Base-by-base conservation (phyloP, 2,888 invertebrate genomes). In the Ochropleura plecta region DNA sequence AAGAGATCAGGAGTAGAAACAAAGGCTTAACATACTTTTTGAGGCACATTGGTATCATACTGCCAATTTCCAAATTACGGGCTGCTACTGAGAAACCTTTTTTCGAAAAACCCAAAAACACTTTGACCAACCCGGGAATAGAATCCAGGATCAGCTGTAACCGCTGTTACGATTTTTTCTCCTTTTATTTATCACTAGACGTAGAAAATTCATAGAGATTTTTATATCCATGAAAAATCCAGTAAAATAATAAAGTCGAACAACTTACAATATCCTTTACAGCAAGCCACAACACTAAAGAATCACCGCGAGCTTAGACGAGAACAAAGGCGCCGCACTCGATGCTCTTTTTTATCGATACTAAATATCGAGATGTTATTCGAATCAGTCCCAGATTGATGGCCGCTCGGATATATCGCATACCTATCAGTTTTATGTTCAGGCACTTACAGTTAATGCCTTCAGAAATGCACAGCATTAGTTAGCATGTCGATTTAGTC, bases 351-450 rank as follows among this genome's bases (percentile, higher is more conserved):
- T 89, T 89, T 88, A 87, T 87, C 88, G 88, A 89, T 90, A 84
- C 89, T 86, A 86, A 87, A 88, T 90, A 91, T 91, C 90, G 90
- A 92, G 92, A 92, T 92, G 91, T 91, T 86, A 85, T 86, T 90
- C 82, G 87, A 86, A 87, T 87, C 87, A 85, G 81, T 78, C 70
- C 70, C 83, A 86, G 92, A 94, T 93, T 93, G 95, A 94, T 94
- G 92, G 90, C 85, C 88, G 89, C 87, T 88, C 91, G 90, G 93
- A 95, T 93, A 94, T 94, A 95, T 95, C 91, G 95, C 94, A 94
- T 94, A 94, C 94, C 95, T 94, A 95, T 95, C 95, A 95, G 93
- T 94, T 95, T 95, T 95, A 95, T 95, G 95, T 94, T 92, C 94
- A 90, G 92, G 90, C 95, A 94, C 94, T 95, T 94, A 91, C 90